Conservation (phyloP, 2,113 vertebrate species). For the Ahaetulla prasina region DNA sequence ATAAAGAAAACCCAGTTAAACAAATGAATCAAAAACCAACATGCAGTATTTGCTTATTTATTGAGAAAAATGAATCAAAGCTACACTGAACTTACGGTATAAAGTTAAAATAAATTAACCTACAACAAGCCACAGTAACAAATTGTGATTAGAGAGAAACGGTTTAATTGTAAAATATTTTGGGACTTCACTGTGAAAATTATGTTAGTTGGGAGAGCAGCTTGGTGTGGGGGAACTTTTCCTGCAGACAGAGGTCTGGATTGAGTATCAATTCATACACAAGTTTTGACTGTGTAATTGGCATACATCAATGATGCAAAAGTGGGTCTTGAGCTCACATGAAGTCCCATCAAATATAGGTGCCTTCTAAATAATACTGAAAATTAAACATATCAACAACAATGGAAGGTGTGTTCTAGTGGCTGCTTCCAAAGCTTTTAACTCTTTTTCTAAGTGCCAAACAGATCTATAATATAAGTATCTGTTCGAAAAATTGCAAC, state of each 20-base stretch:
- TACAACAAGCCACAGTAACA: not conserved
- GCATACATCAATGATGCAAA: not conserved
- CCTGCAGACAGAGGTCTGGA: too few species aligned
- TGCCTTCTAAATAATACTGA: not conserved
- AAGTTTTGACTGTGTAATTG: not conserved
- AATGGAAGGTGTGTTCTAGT: not conserved
- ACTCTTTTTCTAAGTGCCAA: not conserved
- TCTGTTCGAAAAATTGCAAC: not conserved
- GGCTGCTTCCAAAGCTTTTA: not conserved
- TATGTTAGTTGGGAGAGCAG: not conserved
- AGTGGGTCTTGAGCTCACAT: not conserved
- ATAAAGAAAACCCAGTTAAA: not conserved
- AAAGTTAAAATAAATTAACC: not conserved
- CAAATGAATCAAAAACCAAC: not conserved
- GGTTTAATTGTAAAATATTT: not conserved
- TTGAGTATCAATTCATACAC: not conserved
- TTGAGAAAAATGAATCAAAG: not conserved
- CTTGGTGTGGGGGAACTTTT: not conserved
- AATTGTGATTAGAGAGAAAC: not conserved
- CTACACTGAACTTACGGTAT: not conserved
- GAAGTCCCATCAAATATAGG: not conserved
- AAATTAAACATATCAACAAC: not conserved
- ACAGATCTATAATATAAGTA: not conserved
- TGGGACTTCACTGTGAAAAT: not conserved
- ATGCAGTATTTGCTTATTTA: not conserved